Evolutionary conservation across 2,797 vertebrate genomes (phyloP), one percentile per base, ranked within the genome.

Genomic region (Coluber constrictor): DNA sequence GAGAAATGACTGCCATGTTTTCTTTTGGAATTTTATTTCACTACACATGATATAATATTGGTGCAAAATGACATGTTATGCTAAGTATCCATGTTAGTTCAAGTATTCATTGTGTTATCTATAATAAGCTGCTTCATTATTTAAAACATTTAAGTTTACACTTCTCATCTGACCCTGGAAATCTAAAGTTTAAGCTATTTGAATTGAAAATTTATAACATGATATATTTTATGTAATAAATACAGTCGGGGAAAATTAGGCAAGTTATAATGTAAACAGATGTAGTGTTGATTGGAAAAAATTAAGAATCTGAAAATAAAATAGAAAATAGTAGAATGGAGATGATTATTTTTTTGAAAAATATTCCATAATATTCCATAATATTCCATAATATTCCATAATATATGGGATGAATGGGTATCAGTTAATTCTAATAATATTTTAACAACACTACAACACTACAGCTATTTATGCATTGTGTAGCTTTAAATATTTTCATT

Each of bases 401-500:
- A 89, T 83, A 63, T 27, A n/a, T n/a, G n/a, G n/a, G n/a, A 91
- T 47, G 25, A 94, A 3, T 87, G 60, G 18, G 83, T 95, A 93
- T 55, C 25, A 94, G 86, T 90, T 93, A 95, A 94, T 92, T 91
- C 66, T 94, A 79, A 74, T 23, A 54, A n/a, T 59, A 60, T 18
- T 83, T 95, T 95, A 32, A 32, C 70, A 92, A 18, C 11, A 90
- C 0, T 7, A 32, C 70, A 92, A 18, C 11, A 90, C 0, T 7
- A 1, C 70, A 93, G 87, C 63, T 79, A 92, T 95, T 95, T 94
- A 95, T 96, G 10, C 12, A 55, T 86, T 79, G 0, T 91, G 54
- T 90, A 94, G 95, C 95, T 96, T 96, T 92, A 95, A 79, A 15
- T 94, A 94, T 93, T 96, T 95, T 94, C 87, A 79, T 96, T 93